Conservation (phyloP, 1,140 invertebrate genomes). For the Leptinotarsa defecta region DNA sequence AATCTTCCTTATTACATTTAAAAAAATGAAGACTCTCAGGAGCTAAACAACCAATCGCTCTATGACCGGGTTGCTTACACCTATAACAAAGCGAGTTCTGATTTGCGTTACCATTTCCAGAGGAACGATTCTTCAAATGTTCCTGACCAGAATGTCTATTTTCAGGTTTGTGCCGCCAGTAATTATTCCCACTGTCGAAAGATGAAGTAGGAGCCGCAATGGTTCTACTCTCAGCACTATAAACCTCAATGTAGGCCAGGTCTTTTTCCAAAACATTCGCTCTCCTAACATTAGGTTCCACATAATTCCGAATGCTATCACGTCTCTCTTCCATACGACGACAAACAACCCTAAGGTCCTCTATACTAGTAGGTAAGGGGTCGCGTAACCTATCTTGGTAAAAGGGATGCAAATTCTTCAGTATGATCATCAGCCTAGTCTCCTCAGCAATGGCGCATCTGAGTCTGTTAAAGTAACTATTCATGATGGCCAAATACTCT, state of each 20-base stretch:
- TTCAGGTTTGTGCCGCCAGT: background rate
- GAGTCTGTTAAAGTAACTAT: conserved; percentile 43
- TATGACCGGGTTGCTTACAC: background rate
- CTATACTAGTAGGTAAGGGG: conserved; percentile 19
- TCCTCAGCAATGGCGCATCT: conserved; percentile 15
- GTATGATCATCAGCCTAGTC: conserved; percentile 17
- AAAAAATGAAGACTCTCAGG: background rate
- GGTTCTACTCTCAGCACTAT: background rate
- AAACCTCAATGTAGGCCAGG: background rate
- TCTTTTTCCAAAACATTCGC: background rate
- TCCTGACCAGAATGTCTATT: background rate
- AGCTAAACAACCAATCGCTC: background rate
- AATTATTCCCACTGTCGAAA: background rate
- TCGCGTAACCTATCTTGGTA: conserved; percentile 32
- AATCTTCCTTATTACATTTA: background rate
- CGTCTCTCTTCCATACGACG: conserved; percentile 23
- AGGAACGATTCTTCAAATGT: background rate
- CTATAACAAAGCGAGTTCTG: background rate
- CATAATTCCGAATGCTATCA: conserved; percentile 11
- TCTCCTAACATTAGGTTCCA: conserved; percentile 1
- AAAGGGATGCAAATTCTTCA: conserved; percentile 30
- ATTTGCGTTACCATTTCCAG: background rate
- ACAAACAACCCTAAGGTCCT: conserved; percentile 23
- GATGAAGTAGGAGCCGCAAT: background rate
- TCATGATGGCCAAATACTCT: conserved; percentile 42